These are phyloP conservation scores for Sesia bembeciformis DNA, from an alignment of 2,888 invertebrate genomes.

Conservation along the genomic window DNA sequence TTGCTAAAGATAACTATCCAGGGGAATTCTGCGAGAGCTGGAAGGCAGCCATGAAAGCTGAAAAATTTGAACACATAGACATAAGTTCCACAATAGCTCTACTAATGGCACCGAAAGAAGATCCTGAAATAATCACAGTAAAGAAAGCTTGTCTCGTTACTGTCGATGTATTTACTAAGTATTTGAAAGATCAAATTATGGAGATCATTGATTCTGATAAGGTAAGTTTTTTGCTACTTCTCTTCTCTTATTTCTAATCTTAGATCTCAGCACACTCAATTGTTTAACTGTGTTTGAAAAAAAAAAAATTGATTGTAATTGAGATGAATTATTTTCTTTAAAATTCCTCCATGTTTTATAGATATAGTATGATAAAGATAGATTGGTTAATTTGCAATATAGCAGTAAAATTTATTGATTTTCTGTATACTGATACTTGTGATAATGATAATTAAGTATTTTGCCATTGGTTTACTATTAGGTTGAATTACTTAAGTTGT, in stretches of 20 bases:
- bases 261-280: no score
- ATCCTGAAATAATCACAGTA: slow-evolving; percentile 89
- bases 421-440: no score
- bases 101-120: slow-evolving; percentile 96
- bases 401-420: no score
- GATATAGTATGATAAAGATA: no score
- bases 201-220: slow-evolving; percentile 98
- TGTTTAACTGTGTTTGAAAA: no score
- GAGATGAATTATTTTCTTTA: neutral
- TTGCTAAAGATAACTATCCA: slow-evolving; percentile 93
- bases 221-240: slow-evolving; percentile 47
- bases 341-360: no score
- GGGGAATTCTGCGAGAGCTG: slow-evolving; percentile 95
- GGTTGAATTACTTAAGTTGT: no score
- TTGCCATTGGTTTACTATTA: no score
- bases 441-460: no score
- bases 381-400: no score
- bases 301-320: neutral
- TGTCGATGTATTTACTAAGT: slow-evolving; percentile 96
- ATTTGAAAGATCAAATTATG: slow-evolving; percentile 97
- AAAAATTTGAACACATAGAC: slow-evolving; percentile 89
- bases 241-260: neutral
- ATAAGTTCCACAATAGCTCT: slow-evolving; percentile 88
- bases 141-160: slow-evolving; percentile 95
- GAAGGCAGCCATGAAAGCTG: slow-evolving; percentile 84